Percentiles rank a stretch among this genome's conserved stretches.
Conservation (phyloP, 37 sponge, comb jelly and placozoan species). For the Hexactinellida sp. region DNA sequence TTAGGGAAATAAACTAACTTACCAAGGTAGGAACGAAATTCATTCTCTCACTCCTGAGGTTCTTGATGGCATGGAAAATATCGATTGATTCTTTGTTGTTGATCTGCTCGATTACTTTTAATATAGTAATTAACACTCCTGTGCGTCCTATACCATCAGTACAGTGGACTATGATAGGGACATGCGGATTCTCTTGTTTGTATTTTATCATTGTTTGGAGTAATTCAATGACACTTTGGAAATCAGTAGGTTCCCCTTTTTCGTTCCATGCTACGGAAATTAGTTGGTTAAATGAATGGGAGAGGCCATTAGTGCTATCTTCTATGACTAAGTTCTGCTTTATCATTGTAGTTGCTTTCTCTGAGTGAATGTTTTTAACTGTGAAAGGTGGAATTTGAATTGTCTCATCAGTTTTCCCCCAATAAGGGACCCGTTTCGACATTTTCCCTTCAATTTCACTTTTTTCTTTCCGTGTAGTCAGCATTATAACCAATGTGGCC, state of each 20-base stretch:
- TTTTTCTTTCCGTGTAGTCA: not conserved
- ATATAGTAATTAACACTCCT: not conserved
- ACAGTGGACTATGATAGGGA: slow-evolving; percentile 1
- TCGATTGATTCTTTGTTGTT: not conserved
- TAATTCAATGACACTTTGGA: not conserved
- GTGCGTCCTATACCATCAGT: slow-evolving; percentile 5
- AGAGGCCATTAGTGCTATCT: not conserved
- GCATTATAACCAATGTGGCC: not conserved
- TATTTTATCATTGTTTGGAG: not conserved
- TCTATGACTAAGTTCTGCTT: not conserved
- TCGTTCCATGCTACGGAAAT: not conserved
- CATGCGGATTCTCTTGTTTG: not conserved
- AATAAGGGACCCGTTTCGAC: not conserved
- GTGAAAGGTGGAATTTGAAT: not conserved
- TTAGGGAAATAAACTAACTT: no score
- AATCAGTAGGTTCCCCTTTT: not conserved
- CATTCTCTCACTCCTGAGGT: not conserved
- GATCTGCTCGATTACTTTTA: not conserved
- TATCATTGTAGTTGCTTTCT: not conserved
- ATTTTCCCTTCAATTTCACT: not conserved
- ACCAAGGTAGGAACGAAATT: not conserved
- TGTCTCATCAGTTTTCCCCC: not conserved
- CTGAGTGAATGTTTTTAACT: not conserved
- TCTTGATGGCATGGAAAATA: not conserved
- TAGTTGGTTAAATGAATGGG: not conserved